Base-by-base conservation (phyloP, 1,140 invertebrate genomes). In the Andricus grossulariae region DNA sequence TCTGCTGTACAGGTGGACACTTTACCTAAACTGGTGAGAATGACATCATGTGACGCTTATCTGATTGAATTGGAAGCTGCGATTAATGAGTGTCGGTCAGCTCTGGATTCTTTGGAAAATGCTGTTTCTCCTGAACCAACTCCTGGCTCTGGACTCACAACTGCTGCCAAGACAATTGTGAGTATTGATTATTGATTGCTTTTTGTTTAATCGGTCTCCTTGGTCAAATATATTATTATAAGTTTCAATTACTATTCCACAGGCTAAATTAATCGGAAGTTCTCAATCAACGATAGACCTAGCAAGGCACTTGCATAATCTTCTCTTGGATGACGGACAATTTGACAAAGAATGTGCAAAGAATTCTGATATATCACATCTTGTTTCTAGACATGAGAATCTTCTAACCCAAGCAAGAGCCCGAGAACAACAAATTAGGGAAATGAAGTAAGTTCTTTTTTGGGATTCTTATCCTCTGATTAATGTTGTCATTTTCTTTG, bases 41-140 rank as follows among this genome's bases (percentile, higher is more conserved):
- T 97, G 71, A 96, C 95, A 21, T 94, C 96, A 1, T 95, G 95
- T 86, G 96, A 97, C 86, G 96, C 95, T 1, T 97, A 96, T 83
- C 88, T 94, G 32, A 94, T 93, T 76, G 96, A 97, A 87, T 86
- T 97, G 13, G 91, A 93, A 18, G 92, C 93, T 15, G 95, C 95
- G 0, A 92, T 96, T 0, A 89, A 88, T 4, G 95, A 96, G 82
- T 94, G 93, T 83, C 89, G 88, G 54, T 87, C 86, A 11, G 93
- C 93, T 75, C 80, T 95, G 21, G 90, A 93, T 18, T 87, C 91
- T 3, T 85, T 95, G 18, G 92, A 95, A 84, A 88, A 85, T 15
- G 90, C 92, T 0, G 87, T 95, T 25, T 84, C 88, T 7, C 90
- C 93, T 11, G 92, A 93, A 57, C 93, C 93, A 0, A 87, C 85